Evolutionary conservation across 2,888 invertebrate species (phyloP).

Genomic region (Leucoptera coffeella): DNA sequence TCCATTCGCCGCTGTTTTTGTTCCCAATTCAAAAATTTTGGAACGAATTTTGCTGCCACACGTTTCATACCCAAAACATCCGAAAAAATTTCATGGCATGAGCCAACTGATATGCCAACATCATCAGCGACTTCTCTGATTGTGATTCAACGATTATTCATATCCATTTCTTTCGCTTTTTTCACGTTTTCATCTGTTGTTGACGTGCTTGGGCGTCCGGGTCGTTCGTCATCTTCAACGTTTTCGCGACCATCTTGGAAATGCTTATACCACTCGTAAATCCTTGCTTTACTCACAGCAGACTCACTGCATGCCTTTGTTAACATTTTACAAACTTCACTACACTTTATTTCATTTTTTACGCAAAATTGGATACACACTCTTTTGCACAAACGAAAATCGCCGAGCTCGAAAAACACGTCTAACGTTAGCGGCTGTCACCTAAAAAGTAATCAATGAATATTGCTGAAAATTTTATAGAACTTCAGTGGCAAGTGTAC

Average conservation of each 20-base stretch:
- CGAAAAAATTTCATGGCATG: not conserved
- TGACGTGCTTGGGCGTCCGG: conserved; percentile 10
- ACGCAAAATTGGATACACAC: conserved; percentile 4
- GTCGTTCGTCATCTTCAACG: conserved; percentile 8
- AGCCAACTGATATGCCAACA: conserved; percentile 1
- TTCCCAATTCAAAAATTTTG: not conserved
- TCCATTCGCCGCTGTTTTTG: conserved; percentile 1
- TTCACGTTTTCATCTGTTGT: conserved; percentile 11
- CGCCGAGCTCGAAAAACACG: too few species aligned
- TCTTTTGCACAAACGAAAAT: too few species aligned
- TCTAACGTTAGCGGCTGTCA: too few species aligned
- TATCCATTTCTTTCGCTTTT: conserved; percentile 9
- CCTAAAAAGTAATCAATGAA: too few species aligned
- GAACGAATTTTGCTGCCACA: conserved; percentile 1
- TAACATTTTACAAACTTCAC: conserved; percentile 2
- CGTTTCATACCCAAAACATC: conserved; percentile 1
- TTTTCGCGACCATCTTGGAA: conserved; percentile 6
- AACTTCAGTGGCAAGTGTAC: too few species aligned
- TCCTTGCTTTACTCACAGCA: not conserved
- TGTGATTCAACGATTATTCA: conserved; percentile 7
- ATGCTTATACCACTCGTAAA: not conserved
- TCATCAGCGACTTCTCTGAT: conserved; percentile 3
- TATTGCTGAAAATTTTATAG: too few species aligned
- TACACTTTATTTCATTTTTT: conserved; percentile 3
- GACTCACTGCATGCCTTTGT: conserved; percentile 1